phyloP scores from a whole-genome alignment of 2,113 vertebrate genomes.

The Nibea coibor region DNA sequence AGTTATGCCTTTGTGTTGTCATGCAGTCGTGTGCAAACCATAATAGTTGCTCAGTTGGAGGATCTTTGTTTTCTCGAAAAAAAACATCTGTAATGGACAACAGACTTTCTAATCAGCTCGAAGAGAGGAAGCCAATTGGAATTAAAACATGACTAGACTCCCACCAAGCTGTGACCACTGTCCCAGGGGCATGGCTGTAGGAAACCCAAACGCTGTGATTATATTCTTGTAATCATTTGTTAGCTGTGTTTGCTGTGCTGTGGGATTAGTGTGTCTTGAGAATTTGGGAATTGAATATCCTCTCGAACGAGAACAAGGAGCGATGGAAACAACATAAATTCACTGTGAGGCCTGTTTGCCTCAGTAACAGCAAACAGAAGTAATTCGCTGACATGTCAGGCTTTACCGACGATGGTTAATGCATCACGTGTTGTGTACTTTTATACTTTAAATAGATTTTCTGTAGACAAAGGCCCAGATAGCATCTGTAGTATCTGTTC shows the following conservation, averaged over 20 bases:
- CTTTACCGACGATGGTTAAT: conserved; percentile 5
- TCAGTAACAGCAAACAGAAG: not conserved
- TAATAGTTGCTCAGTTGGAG: conserved; percentile 24
- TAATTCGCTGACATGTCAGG: not conserved
- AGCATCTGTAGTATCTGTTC: not conserved
- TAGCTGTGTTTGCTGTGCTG: conserved; percentile 42
- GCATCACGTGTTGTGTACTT: not conserved
- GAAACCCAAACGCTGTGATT: conserved; percentile 70
- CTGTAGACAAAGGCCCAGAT: not conserved
- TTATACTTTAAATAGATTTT: not conserved
- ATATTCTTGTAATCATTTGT: conserved; percentile 66
- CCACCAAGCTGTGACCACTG: conserved; percentile 67
- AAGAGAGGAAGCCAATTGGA: conserved; percentile 56
- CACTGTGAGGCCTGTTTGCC: conserved; percentile 12
- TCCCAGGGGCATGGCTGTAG: conserved; percentile 57
- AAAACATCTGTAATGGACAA: conserved; percentile 66
- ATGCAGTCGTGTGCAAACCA: conserved; percentile 22
- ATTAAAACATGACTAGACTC: conserved; percentile 61
- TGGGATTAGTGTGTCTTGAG: conserved; percentile 40
- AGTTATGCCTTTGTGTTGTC: conserved; percentile 24
- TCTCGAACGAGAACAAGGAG: conserved; percentile 9
- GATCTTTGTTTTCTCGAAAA: conserved; percentile 46
- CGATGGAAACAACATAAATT: conserved; percentile 33
- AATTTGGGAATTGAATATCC: conserved; percentile 35
- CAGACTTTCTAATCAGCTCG: conserved; percentile 62